These are phyloP conservation scores for Napeogenes inachia DNA, from an alignment of 2,888 invertebrate genomes.

Conservation along the genomic window DNA sequence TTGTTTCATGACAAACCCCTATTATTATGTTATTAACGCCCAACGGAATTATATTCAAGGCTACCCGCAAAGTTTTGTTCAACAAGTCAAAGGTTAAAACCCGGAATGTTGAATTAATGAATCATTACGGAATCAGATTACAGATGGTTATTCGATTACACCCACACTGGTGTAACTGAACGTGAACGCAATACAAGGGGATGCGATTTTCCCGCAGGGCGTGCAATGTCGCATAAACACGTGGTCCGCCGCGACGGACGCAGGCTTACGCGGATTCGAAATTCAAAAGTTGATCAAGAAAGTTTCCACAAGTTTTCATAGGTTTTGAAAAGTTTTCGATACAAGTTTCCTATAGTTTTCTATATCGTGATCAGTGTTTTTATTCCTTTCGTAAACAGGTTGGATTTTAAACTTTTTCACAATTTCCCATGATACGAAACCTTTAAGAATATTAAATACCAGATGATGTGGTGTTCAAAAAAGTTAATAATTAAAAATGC, in stretches of 20 bases:
- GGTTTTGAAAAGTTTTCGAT: not conserved
- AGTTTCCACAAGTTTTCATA: not conserved
- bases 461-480: not conserved
- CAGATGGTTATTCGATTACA: conserved; percentile 62
- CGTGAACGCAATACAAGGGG: conserved; percentile 51
- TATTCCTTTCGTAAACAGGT: not conserved
- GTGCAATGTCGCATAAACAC: conserved; percentile 68
- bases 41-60: not conserved
- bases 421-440: not conserved
- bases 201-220: conserved; percentile 63
- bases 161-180: conserved; percentile 39
- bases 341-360: not conserved
- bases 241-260: conserved; percentile 67
- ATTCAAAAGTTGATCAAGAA: conserved; percentile 6
- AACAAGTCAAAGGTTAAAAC: conserved; percentile 53
- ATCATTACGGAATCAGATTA: conserved; percentile 61
- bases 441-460: not conserved
- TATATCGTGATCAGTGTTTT: not conserved
- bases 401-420: not conserved
- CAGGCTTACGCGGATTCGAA: conserved; percentile 58
- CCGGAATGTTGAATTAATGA: conserved; percentile 57
- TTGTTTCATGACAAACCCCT: no score
- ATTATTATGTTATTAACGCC: no score
- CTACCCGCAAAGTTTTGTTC: conserved; percentile 15
- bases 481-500: not conserved